These are phyloP conservation scores for Nesometra sesokonis DNA, from an alignment of 35 echinoderm and acorn worm genomes.

Conservation along the genomic window DNA sequence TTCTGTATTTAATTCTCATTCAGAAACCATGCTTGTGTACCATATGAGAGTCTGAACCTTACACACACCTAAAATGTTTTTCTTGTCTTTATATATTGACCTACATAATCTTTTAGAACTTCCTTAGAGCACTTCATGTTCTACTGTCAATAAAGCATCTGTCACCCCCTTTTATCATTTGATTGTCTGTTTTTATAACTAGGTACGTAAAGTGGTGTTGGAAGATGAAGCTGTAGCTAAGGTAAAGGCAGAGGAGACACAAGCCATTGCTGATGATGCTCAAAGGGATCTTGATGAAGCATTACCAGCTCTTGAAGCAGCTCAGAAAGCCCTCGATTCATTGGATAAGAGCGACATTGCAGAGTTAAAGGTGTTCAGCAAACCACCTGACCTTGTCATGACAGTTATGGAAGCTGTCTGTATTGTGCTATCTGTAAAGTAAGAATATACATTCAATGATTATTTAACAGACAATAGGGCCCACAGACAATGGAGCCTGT, in stretches of 20 bases:
- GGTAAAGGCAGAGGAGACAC: conserved; percentile 91
- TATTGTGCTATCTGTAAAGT: conserved; percentile 76
- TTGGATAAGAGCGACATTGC: conserved; percentile 89
- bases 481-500: too few relatives aligned
- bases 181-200: background rate
- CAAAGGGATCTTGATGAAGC: conserved; percentile 90
- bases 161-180: too few relatives aligned
- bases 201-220: conserved; percentile 91
- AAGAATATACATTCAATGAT: too few relatives aligned
- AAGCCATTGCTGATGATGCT: conserved; percentile 95
- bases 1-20: too few relatives aligned
- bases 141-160: too few relatives aligned
- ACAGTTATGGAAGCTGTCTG: conserved; percentile 96
- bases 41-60: too few relatives aligned
- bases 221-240: conserved; percentile 86
- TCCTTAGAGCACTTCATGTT: too few relatives aligned
- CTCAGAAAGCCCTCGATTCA: conserved; percentile 75
- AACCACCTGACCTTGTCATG: conserved; percentile 89
- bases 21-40: too few relatives aligned
- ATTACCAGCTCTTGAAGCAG: conserved; percentile 74
- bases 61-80: too few relatives aligned
- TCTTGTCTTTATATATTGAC: too few relatives aligned
- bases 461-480: too few relatives aligned
- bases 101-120: too few relatives aligned
- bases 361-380: conserved; percentile 90